Conservation (phyloP, 2,113 vertebrate genomes). For the Gobius niger region DNA sequence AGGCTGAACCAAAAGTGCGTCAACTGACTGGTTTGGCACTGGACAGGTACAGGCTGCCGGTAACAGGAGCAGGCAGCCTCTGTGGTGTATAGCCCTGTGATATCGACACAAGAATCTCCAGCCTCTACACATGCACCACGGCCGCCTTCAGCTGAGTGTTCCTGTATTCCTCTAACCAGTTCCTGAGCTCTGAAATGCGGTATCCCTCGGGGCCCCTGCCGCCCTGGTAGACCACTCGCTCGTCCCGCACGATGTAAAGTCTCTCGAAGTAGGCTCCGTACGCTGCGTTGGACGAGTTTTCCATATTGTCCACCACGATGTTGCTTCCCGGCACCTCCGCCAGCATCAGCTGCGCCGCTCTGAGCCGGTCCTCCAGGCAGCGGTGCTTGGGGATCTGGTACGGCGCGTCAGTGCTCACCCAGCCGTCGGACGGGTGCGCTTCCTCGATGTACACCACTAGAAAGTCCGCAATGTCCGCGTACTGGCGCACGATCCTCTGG, state of each 20-base stretch:
- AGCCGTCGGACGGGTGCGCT: slow-evolving; percentile 97
- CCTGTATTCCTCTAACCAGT: slow-evolving; percentile 90
- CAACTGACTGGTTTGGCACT: no score
- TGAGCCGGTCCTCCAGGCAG: slow-evolving; percentile 91
- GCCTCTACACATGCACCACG: slow-evolving; percentile 82
- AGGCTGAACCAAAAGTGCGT: no score
- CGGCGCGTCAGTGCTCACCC: slow-evolving; percentile 95
- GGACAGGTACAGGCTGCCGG: no score
- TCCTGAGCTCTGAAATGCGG: slow-evolving; percentile 92
- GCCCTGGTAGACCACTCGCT: slow-evolving; percentile 91
- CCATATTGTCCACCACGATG: slow-evolving; percentile 95
- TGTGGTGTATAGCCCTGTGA: no score
- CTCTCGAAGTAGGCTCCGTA: slow-evolving; percentile 99
- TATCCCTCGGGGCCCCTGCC: slow-evolving; percentile 94
- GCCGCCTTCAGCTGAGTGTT: slow-evolving; percentile 74
- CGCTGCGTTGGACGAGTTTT: slow-evolving; percentile 94
- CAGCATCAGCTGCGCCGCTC: slow-evolving; percentile 87
- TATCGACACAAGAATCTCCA: not conserved
- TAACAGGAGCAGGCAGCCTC: no score
- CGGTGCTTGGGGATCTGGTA: slow-evolving; percentile 94
- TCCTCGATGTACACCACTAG: slow-evolving; percentile 97
- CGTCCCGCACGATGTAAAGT: slow-evolving; percentile 91
- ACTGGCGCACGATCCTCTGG: slow-evolving; percentile 89
- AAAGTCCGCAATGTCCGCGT: slow-evolving; percentile 93
- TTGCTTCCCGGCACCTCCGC: slow-evolving; percentile 83